Conservation (phyloP, 2,888 invertebrate species). For the Colletes collaris region DNA sequence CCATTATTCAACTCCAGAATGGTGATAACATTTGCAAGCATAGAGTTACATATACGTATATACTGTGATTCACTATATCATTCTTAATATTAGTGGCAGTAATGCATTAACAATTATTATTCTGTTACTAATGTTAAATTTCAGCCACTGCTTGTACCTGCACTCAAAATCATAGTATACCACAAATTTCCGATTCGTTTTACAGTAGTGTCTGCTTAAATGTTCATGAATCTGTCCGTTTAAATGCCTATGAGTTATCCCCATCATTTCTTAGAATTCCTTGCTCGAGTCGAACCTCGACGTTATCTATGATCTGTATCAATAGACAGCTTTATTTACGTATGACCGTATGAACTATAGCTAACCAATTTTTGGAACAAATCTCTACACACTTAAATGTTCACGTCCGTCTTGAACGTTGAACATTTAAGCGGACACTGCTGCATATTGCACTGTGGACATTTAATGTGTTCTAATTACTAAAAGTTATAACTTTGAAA, state of each 20-base stretch:
- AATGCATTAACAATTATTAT: slow-evolving; percentile 34
- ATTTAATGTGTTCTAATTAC: slow-evolving; percentile 34
- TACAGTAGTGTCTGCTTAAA: background rate
- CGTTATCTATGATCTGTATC: too few species aligned
- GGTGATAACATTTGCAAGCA: slow-evolving; percentile 46
- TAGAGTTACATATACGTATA: slow-evolving; percentile 45
- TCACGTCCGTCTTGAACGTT: too few species aligned
- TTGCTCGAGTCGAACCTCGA: too few species aligned
- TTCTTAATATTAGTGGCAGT: slow-evolving; percentile 44
- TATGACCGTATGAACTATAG: too few species aligned
- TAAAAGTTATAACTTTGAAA: slow-evolving; percentile 38
- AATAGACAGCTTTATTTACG: too few species aligned
- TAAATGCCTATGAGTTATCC: too few species aligned
- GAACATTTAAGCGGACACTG: too few species aligned
- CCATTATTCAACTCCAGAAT: slow-evolving; percentile 36
- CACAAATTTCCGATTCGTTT: slow-evolving; percentile 36
- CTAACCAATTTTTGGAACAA: too few species aligned
- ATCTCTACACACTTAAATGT: too few species aligned
- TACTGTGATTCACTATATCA: slow-evolving; percentile 42
- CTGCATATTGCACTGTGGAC: slow-evolving; percentile 59
- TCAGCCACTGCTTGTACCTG: slow-evolving; percentile 49
- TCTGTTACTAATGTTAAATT: slow-evolving; percentile 31
- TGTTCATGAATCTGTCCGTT: too few species aligned
- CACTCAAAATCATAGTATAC: slow-evolving; percentile 35
- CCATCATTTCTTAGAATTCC: too few species aligned